Conservation (phyloP, 2,888 invertebrate species). For the Antitype chi region DNA sequence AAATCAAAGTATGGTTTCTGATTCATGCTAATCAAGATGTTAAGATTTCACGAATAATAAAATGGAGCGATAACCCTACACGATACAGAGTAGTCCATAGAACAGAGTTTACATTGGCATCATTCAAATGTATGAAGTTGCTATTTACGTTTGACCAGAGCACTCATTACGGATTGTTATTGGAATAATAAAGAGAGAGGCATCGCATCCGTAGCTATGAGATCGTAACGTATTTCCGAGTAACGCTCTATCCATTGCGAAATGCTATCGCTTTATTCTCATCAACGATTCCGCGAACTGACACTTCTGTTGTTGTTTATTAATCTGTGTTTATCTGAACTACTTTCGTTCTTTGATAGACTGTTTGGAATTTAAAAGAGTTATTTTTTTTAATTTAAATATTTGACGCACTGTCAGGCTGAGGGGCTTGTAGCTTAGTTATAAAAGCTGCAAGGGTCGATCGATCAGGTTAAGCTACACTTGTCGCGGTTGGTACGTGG, state of each 20-base stretch:
- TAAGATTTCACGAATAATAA: constrained; percentile 48
- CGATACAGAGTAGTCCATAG: constrained; percentile 82
- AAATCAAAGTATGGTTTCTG: constrained; percentile 37
- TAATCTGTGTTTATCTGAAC: constrained; percentile 87
- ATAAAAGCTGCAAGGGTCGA: no score
- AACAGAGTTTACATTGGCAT: constrained; percentile 88
- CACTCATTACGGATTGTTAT: constrained; percentile 91
- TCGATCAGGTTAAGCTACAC: no score
- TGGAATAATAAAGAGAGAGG: constrained; percentile 89
- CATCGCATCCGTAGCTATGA: constrained; percentile 85
- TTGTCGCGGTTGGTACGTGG: no score
- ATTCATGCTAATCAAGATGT: constrained; percentile 31
- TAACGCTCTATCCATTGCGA: constrained; percentile 85
- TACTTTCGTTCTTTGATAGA: constrained; percentile 75
- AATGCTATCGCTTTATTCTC: constrained; percentile 87
- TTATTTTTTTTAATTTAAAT: constrained; percentile 66
- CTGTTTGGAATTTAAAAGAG: constrained; percentile 75
- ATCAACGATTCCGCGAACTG: constrained; percentile 84
- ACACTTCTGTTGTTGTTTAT: constrained; percentile 88
- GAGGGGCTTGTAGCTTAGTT: no score
- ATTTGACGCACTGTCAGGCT: constrained; percentile 43
- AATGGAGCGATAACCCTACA: constrained; percentile 78
- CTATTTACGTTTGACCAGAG: constrained; percentile 90
- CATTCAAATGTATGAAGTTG: constrained; percentile 90
- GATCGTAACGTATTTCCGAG: constrained; percentile 86